Percentiles rank a stretch among this genome's conserved stretches.
These are phyloP conservation scores for Sebastolobus altivelis DNA, from an alignment of 2,797 vertebrate species.

Conservation along the genomic window DNA sequence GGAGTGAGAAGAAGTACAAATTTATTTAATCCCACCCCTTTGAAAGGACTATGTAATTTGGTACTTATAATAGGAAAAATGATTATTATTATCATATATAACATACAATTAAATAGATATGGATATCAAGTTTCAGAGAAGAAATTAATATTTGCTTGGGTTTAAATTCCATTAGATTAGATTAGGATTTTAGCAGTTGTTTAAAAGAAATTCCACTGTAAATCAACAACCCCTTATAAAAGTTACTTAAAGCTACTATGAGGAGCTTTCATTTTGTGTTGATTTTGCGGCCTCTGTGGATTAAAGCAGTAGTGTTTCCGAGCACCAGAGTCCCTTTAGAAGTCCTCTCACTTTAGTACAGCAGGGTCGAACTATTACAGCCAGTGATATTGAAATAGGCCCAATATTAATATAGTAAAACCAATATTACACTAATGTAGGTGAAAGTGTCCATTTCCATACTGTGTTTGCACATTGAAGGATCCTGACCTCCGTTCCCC, in stretches of 20 bases:
- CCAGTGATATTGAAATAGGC: neutral
- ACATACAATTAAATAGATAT: neutral
- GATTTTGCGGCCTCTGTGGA: too few relatives aligned
- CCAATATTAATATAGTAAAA: neutral
- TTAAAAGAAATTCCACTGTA: too few relatives aligned
- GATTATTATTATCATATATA: neutral
- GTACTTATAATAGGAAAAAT: too few relatives aligned
- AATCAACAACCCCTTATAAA: too few relatives aligned
- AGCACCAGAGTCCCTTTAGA: too few relatives aligned
- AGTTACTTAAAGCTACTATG: too few relatives aligned
- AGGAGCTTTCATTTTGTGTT: too few relatives aligned
- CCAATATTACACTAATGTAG: neutral
- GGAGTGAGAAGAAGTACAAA: too few relatives aligned
- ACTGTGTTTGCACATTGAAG: neutral
- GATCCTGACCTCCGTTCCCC: constrained; percentile 6
- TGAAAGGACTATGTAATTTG: too few relatives aligned
- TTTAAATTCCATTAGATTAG: neutral
- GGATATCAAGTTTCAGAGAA: neutral
- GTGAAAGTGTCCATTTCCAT: neutral
- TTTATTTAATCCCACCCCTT: too few relatives aligned
- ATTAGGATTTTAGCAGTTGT: neutral
- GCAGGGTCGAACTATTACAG: neutral
- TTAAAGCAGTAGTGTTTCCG: too few relatives aligned
- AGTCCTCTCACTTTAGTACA: too few relatives aligned
- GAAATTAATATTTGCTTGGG: neutral